Evolutionary conservation across 2,113 vertebrate species (phyloP).

Genomic region (Grallaria varia): DNA sequence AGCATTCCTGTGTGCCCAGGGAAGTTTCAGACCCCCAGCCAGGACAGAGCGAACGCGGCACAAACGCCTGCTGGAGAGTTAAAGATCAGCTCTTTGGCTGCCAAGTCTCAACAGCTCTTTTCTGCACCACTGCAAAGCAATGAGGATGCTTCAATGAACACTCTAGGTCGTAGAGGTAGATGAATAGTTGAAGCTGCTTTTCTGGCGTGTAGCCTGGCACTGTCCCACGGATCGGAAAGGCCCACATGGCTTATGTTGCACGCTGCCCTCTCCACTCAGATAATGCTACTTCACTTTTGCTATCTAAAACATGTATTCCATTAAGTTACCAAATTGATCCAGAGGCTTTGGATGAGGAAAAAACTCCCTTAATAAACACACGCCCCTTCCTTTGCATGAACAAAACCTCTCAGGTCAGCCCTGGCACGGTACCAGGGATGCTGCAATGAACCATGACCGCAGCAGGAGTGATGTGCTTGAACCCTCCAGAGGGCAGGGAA

Average conservation of each 20-base stretch:
- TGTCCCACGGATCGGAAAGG: background rate
- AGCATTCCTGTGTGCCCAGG: background rate
- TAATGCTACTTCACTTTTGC: background rate
- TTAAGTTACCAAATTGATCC: background rate
- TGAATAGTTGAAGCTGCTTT: conserved; percentile 14
- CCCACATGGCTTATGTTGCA: background rate
- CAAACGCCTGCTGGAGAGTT: background rate
- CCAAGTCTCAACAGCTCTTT: conserved; percentile 24
- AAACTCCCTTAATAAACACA: background rate
- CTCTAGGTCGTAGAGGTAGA: background rate
- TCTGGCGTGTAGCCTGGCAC: background rate
- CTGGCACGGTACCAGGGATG: background rate
- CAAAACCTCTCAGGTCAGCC: background rate
- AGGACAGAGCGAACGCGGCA: rapidly evolving
- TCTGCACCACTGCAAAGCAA: conserved; percentile 35
- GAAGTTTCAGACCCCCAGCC: background rate
- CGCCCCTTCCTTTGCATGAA: background rate
- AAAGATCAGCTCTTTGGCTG: conserved; percentile 10
- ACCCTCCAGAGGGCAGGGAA: background rate
- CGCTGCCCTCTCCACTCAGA: background rate
- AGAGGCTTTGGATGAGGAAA: background rate
- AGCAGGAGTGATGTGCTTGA: background rate
- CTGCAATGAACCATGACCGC: background rate
- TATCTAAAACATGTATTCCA: background rate
- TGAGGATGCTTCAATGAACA: conserved; percentile 12